phyloP scores from a whole-genome alignment of 2,113 vertebrate species.

The Hypocryptadius cinnamomeus region DNA sequence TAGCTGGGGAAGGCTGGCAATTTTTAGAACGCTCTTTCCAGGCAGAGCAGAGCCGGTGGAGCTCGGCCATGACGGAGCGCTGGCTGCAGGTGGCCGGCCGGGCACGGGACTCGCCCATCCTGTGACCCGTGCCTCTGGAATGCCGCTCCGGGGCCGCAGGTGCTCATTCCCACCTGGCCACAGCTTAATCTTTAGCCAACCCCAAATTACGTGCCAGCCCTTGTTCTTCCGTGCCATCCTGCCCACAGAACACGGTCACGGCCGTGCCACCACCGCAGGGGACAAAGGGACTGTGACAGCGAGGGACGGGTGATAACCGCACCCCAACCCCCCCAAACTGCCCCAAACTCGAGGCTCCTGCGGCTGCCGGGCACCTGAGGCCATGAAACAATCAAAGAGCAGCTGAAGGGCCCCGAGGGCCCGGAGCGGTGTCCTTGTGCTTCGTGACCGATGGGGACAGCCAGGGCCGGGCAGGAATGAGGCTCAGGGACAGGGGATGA shows the following conservation, averaged over 20 bases:
- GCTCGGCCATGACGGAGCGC: neutral
- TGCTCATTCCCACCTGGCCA: neutral
- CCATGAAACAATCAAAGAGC: neutral
- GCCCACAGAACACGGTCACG: fast-evolving
- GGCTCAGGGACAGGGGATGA: neutral
- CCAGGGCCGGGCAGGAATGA: neutral
- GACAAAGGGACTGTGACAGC: fast-evolving
- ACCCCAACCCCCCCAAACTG: fast-evolving
- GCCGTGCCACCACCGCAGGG: neutral
- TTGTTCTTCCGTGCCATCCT: neutral
- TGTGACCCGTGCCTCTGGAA: slow-evolving; percentile 12
- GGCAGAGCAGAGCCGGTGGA: neutral
- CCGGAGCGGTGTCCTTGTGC: neutral
- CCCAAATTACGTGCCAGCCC: neutral
- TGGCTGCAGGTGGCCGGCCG: neutral
- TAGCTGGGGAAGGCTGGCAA: slow-evolving; percentile 26
- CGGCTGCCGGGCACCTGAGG: neutral
- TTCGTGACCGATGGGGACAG: neutral
- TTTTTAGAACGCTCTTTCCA: slow-evolving; percentile 50
- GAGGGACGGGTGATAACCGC: fast-evolving
- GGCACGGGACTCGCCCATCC: fast-evolving
- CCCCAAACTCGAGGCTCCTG: neutral
- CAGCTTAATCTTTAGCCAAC: slow-evolving; percentile 21
- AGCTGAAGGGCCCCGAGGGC: neutral
- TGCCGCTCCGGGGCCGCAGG: neutral